Evolutionary conservation across 2,113 vertebrate genomes (phyloP), one percentile per base, ranked within the genome.

Genomic region (Chunga burmeisteri): DNA sequence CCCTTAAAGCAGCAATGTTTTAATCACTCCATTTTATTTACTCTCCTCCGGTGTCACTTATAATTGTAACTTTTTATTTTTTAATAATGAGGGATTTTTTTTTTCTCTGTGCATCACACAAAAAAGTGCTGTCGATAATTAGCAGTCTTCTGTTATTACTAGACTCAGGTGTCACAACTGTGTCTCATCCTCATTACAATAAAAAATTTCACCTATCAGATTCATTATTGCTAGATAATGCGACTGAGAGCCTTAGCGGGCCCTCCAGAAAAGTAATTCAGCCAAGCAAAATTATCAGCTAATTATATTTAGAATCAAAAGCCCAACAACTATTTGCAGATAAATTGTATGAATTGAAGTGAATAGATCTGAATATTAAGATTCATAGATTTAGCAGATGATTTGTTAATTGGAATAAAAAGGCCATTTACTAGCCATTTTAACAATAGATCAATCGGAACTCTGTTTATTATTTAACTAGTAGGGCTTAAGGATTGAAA

Each of bases 401-500:
- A 99, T 99, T 99, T 99, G 99, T 99, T 99, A 99, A 99, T 99
- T 99, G 98, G 98, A 99, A 99, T 98, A 99, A 98, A 99, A 99
- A 99, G 99, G 98, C 99, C 99, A 99, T 99, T 99, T 99, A 99
- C 97, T 99, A 98, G 99, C 99, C 98, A 98, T 99, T 99, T 99
- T 99, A 99, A 99, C 99, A 99, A 98, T 98, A 98, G 99, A 99
- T 99, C 99, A 99, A 98, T 99, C 98, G 98, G 98, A 99, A 99
- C 99, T 98, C 98, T 99, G 98, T 99, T 99, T 99, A 98, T 98
- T 98, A 99, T 98, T 99, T 99, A 99, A 98, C 98, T 97, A 90
- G 94, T 95, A 95, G 96, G 59, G 95, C 97, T 96, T 93, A 97
- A 96, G 97, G 96, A 98, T 96, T 88, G 96, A 95, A 98, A 98